Conservation (phyloP, 2,797 vertebrate species). For the Holocentrus rufus region DNA sequence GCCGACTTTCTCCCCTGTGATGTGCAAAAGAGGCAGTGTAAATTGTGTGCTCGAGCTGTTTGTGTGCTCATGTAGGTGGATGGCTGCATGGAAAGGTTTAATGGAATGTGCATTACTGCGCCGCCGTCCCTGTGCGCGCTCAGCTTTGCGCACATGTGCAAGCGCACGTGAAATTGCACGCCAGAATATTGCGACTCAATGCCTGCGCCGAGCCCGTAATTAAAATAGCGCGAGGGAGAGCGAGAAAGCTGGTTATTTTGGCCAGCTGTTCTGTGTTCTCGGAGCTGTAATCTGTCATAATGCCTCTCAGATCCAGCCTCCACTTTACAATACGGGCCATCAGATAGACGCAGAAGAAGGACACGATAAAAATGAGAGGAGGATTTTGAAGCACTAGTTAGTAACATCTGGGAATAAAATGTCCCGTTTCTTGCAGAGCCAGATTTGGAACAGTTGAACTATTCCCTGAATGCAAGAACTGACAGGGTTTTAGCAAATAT, state of each 20-base stretch:
- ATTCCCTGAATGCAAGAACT: constrained; percentile 48
- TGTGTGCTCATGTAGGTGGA: constrained; percentile 38
- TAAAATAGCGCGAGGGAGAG: constrained; percentile 67
- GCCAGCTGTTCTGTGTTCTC: constrained; percentile 72
- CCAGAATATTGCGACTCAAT: constrained; percentile 32
- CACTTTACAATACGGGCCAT: constrained; percentile 37
- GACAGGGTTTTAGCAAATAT: constrained; percentile 40
- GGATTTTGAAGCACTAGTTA: constrained; percentile 51
- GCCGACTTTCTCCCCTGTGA: constrained; percentile 36
- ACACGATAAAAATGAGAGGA: constrained; percentile 30
- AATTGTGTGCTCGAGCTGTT: constrained; percentile 53
- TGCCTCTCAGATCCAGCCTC: constrained; percentile 58
- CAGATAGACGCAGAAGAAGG: constrained; percentile 27
- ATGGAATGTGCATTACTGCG: constrained; percentile 49
- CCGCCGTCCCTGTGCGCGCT: constrained; percentile 9
- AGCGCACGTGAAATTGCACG: constrained; percentile 15
- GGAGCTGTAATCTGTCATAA: constrained; percentile 52
- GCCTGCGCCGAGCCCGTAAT: constrained; percentile 53
- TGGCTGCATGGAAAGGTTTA: constrained; percentile 38
- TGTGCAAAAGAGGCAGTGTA: constrained; percentile 38
- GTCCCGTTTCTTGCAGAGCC: constrained; percentile 37
- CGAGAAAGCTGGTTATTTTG: constrained; percentile 56
- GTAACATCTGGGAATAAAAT: constrained; percentile 61
- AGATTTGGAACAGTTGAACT: constrained; percentile 40
- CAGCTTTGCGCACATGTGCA: not conserved